Conservation (phyloP, 2,888 invertebrate species). For the Ariolimax columbianus region DNA sequence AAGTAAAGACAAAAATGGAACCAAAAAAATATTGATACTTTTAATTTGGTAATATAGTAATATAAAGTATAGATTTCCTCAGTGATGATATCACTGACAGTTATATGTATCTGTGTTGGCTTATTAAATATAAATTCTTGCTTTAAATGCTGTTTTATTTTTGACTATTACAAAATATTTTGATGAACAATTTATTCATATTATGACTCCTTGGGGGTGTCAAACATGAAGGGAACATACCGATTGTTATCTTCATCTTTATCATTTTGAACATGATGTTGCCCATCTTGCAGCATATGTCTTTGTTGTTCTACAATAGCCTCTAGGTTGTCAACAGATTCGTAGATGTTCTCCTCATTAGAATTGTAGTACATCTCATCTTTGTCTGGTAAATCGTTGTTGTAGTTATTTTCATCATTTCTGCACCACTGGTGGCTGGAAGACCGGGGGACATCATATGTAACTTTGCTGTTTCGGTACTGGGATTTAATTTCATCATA, state of each 20-base stretch:
- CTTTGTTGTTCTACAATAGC: slow-evolving; percentile 37
- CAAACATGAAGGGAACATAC: slow-evolving; percentile 51
- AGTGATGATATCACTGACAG: no score
- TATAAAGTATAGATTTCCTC: no score
- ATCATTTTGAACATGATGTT: neutral
- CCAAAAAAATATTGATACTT: no score
- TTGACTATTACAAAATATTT: neutral
- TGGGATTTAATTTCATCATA: slow-evolving; percentile 11
- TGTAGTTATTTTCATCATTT: neutral
- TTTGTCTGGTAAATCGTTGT: neutral
- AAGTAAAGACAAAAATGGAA: no score
- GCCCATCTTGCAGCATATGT: no score
- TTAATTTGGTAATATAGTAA: no score
- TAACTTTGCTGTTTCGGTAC: neutral
- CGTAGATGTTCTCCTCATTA: slow-evolving; percentile 51
- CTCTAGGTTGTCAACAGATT: slow-evolving; percentile 50
- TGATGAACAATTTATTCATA: neutral
- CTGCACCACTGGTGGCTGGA: neutral
- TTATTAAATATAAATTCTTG: no score
- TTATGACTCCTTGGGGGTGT: slow-evolving; percentile 1
- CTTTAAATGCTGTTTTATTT: no score
- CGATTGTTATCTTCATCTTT: slow-evolving; percentile 37
- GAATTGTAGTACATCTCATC: slow-evolving; percentile 45
- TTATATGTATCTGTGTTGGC: no score
- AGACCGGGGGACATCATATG: slow-evolving; percentile 43